phyloP scores from a whole-genome alignment of 1,140 invertebrate genomes.

The Piezodorus guildinii region DNA sequence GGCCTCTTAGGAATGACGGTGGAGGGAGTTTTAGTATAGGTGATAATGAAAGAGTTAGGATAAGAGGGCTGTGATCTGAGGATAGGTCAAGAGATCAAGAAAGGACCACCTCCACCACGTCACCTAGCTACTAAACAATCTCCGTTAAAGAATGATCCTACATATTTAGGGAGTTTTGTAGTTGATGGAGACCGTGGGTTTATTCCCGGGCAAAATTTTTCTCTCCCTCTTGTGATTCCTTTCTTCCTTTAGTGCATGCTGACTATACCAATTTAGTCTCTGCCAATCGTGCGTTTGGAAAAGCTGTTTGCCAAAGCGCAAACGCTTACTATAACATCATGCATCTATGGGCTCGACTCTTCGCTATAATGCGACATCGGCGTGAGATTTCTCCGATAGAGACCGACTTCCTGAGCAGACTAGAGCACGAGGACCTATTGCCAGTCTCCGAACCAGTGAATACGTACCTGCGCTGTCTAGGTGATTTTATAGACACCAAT shows the following conservation, averaged over 20 bases:
- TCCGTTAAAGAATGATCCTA: neutral
- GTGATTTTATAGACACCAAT: slow-evolving; percentile 3
- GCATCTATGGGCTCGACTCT: neutral
- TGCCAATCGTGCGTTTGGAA: neutral
- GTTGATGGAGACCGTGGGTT: neutral
- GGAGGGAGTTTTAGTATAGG: too few relatives aligned
- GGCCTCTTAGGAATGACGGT: too few relatives aligned
- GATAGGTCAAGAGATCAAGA: too few relatives aligned
- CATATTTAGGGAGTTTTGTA: neutral
- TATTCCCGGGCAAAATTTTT: neutral
- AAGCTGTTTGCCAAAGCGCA: neutral
- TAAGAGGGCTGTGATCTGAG: too few relatives aligned
- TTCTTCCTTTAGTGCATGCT: neutral
- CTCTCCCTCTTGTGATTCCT: neutral
- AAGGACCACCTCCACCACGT: too few relatives aligned
- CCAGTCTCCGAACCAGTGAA: neutral
- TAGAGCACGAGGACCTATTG: neutral
- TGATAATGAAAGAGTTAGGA: too few relatives aligned
- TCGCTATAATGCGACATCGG: neutral
- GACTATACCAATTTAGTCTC: neutral
- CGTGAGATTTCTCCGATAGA: neutral
- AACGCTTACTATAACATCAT: neutral
- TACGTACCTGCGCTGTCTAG: too few relatives aligned
- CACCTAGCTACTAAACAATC: too few relatives aligned
- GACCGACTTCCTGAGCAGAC: neutral